These are phyloP conservation scores for Brachyalestes nurse DNA, from an alignment of 2,797 vertebrate genomes.

Conservation along the genomic window DNA sequence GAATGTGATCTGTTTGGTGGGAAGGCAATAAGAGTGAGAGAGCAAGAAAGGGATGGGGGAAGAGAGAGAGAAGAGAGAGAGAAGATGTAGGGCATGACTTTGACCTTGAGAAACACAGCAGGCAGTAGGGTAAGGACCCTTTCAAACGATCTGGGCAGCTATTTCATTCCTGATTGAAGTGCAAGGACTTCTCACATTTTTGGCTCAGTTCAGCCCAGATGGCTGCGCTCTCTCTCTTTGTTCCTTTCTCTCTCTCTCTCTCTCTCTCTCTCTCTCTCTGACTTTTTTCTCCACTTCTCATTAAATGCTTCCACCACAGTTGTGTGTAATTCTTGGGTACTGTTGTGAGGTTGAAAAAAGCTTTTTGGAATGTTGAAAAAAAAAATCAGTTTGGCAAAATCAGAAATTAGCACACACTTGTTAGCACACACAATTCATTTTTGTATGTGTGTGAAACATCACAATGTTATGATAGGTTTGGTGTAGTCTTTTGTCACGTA, in stretches of 20 bases:
- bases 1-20: conserved; percentile 10
- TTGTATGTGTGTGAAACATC: too few relatives aligned
- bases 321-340: not conserved
- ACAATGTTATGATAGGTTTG: too few relatives aligned
- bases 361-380: not conserved
- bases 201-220: conserved; percentile 52
- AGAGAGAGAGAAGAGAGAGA: not conserved
- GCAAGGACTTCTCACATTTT: conserved; percentile 54
- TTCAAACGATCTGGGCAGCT: conserved; percentile 45
- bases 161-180: conserved; percentile 65
- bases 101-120: conserved; percentile 27
- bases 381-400: too few relatives aligned
- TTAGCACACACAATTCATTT: too few relatives aligned
- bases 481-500: too few relatives aligned
- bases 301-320: not conserved
- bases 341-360: not conserved
- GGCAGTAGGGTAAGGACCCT: conserved; percentile 26
- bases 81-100: conserved; percentile 12
- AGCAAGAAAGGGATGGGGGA: too few relatives aligned
- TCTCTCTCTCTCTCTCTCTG: conserved; percentile 35
- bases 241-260: conserved; percentile 54
- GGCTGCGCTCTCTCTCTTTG: conserved; percentile 46
- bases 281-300: not conserved
- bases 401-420: too few relatives aligned
- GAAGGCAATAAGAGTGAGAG: not conserved